A percentile compares a stretch with the other conserved stretches of the same genome.
Conservation (phyloP, 2,888 invertebrate genomes). For the Piscicola geometra region DNA sequence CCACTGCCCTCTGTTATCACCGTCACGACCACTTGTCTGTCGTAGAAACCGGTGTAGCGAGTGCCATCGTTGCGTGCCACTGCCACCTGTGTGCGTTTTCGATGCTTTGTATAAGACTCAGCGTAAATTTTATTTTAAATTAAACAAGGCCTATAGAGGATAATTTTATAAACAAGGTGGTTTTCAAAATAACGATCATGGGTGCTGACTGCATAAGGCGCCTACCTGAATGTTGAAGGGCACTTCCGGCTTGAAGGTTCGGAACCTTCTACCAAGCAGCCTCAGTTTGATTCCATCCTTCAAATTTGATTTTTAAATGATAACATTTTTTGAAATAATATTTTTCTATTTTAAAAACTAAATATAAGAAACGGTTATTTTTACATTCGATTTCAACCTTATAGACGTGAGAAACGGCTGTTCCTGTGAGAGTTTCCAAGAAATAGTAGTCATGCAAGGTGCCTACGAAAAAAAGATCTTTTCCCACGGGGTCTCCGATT, state of each 20-base stretch:
- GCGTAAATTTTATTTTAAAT: too few relatives aligned
- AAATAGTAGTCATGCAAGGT: constrained; percentile 53
- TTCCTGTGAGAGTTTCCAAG: constrained; percentile 62
- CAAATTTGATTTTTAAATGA: too few relatives aligned
- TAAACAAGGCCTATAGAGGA: too few relatives aligned
- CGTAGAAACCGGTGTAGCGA: constrained; percentile 39
- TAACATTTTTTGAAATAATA: too few relatives aligned
- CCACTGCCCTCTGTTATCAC: constrained; percentile 20
- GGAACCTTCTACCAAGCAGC: constrained; percentile 81
- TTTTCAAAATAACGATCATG: too few relatives aligned
- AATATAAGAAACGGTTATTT: too few relatives aligned
- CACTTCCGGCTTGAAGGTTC: constrained; percentile 94
- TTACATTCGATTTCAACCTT: too few relatives aligned
- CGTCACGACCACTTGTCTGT: constrained; percentile 40
- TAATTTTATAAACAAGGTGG: too few relatives aligned
- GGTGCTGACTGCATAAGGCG: too few relatives aligned
- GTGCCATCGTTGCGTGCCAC: constrained; percentile 42
- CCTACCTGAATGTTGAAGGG: constrained; percentile 75
- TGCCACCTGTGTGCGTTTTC: constrained; percentile 39
- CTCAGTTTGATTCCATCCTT: constrained; percentile 74
- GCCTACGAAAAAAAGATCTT: constrained; percentile 52
- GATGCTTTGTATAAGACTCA: too few relatives aligned
- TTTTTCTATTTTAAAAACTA: too few relatives aligned
- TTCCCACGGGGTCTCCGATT: constrained; percentile 44
- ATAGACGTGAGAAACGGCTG: constrained; percentile 78